Evolutionary conservation across 2,797 vertebrate species (phyloP), one percentile per base, ranked within the genome.

Genomic region (Anas bahamensis): DNA sequence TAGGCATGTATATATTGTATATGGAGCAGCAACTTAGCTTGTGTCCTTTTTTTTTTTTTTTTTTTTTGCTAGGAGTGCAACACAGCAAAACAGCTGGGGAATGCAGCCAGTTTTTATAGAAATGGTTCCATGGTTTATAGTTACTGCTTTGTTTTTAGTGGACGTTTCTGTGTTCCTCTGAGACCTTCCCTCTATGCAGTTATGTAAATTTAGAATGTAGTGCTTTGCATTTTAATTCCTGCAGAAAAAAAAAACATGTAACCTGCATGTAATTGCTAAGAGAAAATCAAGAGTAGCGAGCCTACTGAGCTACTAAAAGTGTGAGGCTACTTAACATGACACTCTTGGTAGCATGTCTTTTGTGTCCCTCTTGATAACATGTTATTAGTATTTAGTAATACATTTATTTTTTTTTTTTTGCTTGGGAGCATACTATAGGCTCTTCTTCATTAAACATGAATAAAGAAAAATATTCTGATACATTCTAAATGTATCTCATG

Each of bases 241-340:
- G 89, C 86, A 86, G 80, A 81, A 86, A 82, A 88, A 59, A 35
- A 37, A 37, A 37, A 6, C 10, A 44, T 22, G 4, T 95, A 96
- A 95, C 90, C 46, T 95, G 96, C 96, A 94, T 96, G 96, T 93
- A 91, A 83, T 93, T 80, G 88, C 86, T 93, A 42, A 91, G 72
- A 90, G 61, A 48, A 91, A 52, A 83, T 75, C 59, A 61, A 53
- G 28, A 70, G 41, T 78, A 71, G 24, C 50, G 29, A 41, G 68
- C 35, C 71, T 74, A 46, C 37, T 61, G 84, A 90, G 66, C 79
- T 94, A 85, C 93, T 95, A 94, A 96, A 96, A 86, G 35, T 68
- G 44, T 8, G 33, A 89, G 84, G 66, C 76, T 96, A 50, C 61
- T 95, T 94, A 88, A 89, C 60, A 9, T 60, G 79, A 85, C 4